Base-by-base conservation (phyloP, 2,113 vertebrate genomes). In the Phrynosoma platyrhinos region DNA sequence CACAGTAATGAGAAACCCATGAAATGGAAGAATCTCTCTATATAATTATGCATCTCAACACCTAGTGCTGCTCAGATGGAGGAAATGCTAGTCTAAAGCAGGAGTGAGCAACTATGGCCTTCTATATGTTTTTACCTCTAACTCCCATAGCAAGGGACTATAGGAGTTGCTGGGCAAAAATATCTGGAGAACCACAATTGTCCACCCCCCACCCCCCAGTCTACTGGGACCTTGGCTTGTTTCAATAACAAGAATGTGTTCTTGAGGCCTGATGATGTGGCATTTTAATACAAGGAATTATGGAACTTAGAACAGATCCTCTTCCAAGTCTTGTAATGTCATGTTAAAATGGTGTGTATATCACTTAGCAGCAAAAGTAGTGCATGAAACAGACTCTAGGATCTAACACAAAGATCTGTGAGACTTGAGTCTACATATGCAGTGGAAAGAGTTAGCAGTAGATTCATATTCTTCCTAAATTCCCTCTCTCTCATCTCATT, bases 391-490 rank as follows among this genome's bases (percentile, higher is more conserved):
- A 32, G 52, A 25, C 21, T 18, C 5, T n/a, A 8, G 16, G 36
- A 53, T 27, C 10, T 25, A 42, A 8, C 27, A 40, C 36, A 2
- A 62, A 8, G 8, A 13, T 6, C 36, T 42, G 20, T 40, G 36
- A 68, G 20, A 52, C 1, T 86, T 18, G 88, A 78, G 79, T 82
- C 69, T 79, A 32, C 83, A 82, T 82, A 68, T 90, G 90, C n/a
- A 62, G 47, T 72, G 78, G 82, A 53, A 77, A 69, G 85, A 89
- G 90, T 52, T 58, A 90, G 64, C 36, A 40, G 52, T 6, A 66
- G 42, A 58, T 82, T 85, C 62, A 86, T 82, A 83, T 40, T 90
- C 62, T 92, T 87, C 91, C 87, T 92, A 55, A 95, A 92, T 82
- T 85, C 18, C 78, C 25, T 74, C 40, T n/a, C 62, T 20, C 81